These are phyloP conservation scores for Ornithoptera priamus DNA, from an alignment of 2,888 invertebrate species.

Conservation along the genomic window DNA sequence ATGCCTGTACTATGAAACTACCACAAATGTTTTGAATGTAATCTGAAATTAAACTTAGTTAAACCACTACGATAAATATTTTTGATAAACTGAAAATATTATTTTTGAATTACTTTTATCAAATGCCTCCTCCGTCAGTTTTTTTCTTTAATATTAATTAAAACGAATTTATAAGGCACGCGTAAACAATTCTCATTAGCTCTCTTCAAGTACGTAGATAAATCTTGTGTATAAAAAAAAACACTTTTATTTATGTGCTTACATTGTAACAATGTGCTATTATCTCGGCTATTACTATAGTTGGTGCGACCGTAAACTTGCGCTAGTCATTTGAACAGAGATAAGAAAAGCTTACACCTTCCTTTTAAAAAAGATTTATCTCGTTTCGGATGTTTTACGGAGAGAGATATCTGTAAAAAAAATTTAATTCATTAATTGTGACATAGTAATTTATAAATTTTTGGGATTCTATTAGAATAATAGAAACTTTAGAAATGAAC, in stretches of 20 bases:
- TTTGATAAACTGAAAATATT: too few species aligned
- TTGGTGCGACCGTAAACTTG: slow-evolving; percentile 58
- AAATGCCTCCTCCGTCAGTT: neutral
- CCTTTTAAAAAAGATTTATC: slow-evolving; percentile 25
- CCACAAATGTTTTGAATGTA: too few species aligned
- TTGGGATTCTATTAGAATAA: neutral
- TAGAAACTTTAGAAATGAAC: too few species aligned
- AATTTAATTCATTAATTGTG: neutral
- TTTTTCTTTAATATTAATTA: neutral
- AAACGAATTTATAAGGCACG: neutral
- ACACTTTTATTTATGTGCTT: neutral
- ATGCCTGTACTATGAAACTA: too few species aligned
- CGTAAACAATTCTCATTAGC: neutral
- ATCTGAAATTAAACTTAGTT: too few species aligned
- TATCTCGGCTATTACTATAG: slow-evolving; percentile 49
- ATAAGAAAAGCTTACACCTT: slow-evolving; percentile 35
- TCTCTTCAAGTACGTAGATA: neutral
- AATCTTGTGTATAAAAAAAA: neutral
- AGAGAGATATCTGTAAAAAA: slow-evolving; percentile 7
- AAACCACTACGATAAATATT: too few species aligned
- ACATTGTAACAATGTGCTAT: slow-evolving; percentile 32
- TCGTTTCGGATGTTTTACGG: slow-evolving; percentile 8
- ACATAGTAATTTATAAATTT: neutral
- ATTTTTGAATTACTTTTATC: too few species aligned
- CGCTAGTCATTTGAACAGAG: slow-evolving; percentile 38